These are phyloP conservation scores for Anneissia japonica DNA, from an alignment of 35 echinoderm and acorn worm species.

Conservation along the genomic window DNA sequence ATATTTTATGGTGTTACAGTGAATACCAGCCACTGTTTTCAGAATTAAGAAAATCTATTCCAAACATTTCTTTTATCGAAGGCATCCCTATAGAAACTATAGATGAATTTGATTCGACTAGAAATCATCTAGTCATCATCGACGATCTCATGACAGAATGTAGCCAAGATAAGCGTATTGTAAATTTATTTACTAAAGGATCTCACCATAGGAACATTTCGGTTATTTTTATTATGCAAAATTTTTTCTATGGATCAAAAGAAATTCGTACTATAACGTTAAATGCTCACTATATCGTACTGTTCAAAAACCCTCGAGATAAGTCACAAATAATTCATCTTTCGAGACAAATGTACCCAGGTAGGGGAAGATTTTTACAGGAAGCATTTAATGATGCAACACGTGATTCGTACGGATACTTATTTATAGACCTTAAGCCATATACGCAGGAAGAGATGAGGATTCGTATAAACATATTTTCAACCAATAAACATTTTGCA, in stretches of 20 bases:
- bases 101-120: neutral
- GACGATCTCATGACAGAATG: no score
- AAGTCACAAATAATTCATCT: conserved; percentile 49
- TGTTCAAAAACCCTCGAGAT: conserved; percentile 57
- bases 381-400: conserved; percentile 17
- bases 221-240: neutral
- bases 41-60: neutral
- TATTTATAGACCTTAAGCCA: conserved; percentile 50
- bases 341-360: conserved; percentile 39
- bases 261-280: conserved; percentile 48
- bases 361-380: conserved; percentile 29
- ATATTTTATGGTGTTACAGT: neutral
- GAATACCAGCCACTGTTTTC: neutral
- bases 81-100: neutral
- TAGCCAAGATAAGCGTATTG: no score
- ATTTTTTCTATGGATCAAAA: neutral
- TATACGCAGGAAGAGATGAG: conserved; percentile 37
- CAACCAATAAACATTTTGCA: neutral
- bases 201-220: neutral
- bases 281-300: conserved; percentile 43
- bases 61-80: neutral
- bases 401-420: conserved; percentile 33
- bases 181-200: no score
- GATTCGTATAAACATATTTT: conserved; percentile 53
- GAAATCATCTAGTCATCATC: neutral